These are phyloP conservation scores for Syrmaticus mikado DNA, from an alignment of 2,113 vertebrate species.

Conservation along the genomic window DNA sequence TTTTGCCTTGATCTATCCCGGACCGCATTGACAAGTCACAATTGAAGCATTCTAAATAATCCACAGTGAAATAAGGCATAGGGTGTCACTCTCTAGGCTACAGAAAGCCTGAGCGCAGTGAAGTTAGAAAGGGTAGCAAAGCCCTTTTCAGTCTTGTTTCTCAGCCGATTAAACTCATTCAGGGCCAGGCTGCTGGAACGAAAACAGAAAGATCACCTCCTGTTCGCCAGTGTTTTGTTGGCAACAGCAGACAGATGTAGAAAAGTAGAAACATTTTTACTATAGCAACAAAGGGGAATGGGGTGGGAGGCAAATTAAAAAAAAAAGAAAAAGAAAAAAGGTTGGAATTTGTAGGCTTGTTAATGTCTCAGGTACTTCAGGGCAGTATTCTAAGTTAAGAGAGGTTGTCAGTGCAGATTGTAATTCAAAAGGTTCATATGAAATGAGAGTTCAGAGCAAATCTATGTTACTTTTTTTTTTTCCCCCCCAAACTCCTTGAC, in stretches of 20 bases:
- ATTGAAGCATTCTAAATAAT: constrained; percentile 68
- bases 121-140: constrained; percentile 63
- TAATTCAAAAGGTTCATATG: background rate
- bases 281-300: constrained; percentile 62
- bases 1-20: constrained; percentile 71
- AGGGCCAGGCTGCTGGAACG: constrained; percentile 63
- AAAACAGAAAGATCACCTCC: constrained; percentile 74
- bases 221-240: constrained; percentile 75
- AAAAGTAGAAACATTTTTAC: constrained; percentile 73
- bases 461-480: background rate
- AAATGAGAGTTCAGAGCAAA: background rate
- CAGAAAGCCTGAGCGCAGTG: constrained; percentile 34
- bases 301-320: constrained; percentile 38
- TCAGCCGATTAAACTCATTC: constrained; percentile 76
- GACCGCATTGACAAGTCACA: constrained; percentile 65
- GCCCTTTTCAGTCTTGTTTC: constrained; percentile 62
- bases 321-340: background rate
- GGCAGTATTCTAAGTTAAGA: background rate
- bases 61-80: constrained; percentile 69
- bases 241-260: constrained; percentile 69
- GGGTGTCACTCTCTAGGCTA: constrained; percentile 65
- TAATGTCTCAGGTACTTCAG: constrained; percentile 11
- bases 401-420: background rate
- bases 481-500: background rate
- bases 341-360: background rate